These are phyloP conservation scores for Aspidiotus destructor DNA, from an alignment of 2,888 invertebrate genomes.

Conservation along the genomic window DNA sequence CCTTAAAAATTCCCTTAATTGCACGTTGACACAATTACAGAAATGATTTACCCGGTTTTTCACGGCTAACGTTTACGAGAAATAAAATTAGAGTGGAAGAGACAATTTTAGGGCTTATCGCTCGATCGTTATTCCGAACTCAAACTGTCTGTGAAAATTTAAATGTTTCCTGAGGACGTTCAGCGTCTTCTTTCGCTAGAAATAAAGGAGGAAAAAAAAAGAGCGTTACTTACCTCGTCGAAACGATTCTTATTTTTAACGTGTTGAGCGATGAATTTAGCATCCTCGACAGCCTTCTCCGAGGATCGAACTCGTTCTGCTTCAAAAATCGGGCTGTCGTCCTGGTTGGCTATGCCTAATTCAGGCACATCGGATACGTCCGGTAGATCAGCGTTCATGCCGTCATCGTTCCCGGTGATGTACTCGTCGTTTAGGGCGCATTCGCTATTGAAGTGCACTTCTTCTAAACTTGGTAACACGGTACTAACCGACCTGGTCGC, in stretches of 20 bases:
- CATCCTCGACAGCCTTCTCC: slow-evolving; percentile 86
- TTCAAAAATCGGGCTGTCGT: slow-evolving; percentile 72
- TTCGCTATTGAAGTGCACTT: slow-evolving; percentile 50
- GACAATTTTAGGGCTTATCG: too few species aligned
- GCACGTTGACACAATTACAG: too few species aligned
- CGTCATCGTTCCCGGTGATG: slow-evolving; percentile 47
- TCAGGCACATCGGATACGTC: slow-evolving; percentile 40
- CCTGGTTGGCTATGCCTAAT: slow-evolving; percentile 41
- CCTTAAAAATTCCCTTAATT: too few species aligned
- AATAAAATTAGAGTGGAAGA: too few species aligned
- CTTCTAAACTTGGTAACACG: slow-evolving; percentile 55
- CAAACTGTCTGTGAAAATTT: too few species aligned
- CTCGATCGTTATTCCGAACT: too few species aligned
- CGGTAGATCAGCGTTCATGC: slow-evolving; percentile 42
- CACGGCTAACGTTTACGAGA: too few species aligned
- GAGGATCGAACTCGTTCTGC: slow-evolving; percentile 47
- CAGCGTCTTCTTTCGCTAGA: slow-evolving; percentile 77
- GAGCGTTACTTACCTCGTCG: slow-evolving; percentile 68
- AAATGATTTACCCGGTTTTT: too few species aligned
- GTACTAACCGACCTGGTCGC: slow-evolving; percentile 43
- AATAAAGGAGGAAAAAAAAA: neutral
- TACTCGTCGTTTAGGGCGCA: slow-evolving; percentile 70
- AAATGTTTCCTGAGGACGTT: too few species aligned
- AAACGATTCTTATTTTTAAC: slow-evolving; percentile 90
- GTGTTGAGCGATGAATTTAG: slow-evolving; percentile 89